These are phyloP conservation scores for Thaumatotibia leucotreta DNA, from an alignment of 1,140 invertebrate genomes.

Conservation along the genomic window DNA sequence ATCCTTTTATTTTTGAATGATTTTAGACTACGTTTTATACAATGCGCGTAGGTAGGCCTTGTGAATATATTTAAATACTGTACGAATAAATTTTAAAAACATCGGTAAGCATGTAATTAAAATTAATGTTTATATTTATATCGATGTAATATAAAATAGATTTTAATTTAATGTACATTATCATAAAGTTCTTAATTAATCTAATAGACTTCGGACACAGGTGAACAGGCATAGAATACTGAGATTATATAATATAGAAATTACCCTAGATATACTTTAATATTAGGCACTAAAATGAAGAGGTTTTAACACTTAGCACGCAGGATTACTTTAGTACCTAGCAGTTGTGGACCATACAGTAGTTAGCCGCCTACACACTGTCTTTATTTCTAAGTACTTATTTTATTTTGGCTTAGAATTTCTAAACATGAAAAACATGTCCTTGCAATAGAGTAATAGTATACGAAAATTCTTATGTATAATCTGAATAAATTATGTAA, in stretches of 20 bases:
- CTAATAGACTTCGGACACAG: constrained; percentile 28
- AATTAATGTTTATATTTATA: constrained; percentile 47
- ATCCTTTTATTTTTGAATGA: constrained; percentile 51
- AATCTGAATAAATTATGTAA: constrained; percentile 66
- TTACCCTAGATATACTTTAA: constrained; percentile 36
- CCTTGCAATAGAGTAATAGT: constrained; percentile 39
- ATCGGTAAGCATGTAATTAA: constrained; percentile 51
- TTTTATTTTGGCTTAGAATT: constrained; percentile 35
- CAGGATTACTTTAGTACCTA: constrained; percentile 25
- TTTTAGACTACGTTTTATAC: constrained; percentile 52
- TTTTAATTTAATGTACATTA: constrained; percentile 47
- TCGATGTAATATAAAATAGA: constrained; percentile 51
- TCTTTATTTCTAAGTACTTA: constrained; percentile 19
- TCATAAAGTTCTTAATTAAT: constrained; percentile 36
- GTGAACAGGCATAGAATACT: constrained; percentile 27
- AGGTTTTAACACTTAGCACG: constrained; percentile 38
- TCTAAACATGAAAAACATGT: constrained; percentile 34
- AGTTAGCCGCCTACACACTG: constrained; percentile 31
- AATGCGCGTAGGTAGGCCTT: constrained; percentile 43
- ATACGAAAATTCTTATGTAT: constrained; percentile 59
- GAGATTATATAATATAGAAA: constrained; percentile 30
- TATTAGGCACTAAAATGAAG: constrained; percentile 55
- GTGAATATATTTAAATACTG: constrained; percentile 49
- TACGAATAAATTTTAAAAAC: constrained; percentile 52
- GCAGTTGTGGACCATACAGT: constrained; percentile 32